phyloP scores from a whole-genome alignment of 2,888 invertebrate species.

The Sinotaia quadrata region DNA sequence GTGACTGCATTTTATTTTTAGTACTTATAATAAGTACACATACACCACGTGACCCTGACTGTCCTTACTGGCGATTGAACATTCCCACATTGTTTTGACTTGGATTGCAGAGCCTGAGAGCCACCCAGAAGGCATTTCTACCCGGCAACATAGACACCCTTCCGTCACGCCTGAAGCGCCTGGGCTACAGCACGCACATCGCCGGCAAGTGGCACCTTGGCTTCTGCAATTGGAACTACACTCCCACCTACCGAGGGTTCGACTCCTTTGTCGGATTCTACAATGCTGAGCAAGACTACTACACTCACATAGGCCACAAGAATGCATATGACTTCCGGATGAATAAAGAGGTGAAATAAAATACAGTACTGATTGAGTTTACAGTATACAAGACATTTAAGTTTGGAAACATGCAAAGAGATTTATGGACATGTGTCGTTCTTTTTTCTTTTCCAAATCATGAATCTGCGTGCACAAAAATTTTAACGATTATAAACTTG shows the following conservation, averaged over 20 bases:
- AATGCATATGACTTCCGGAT: constrained; percentile 21
- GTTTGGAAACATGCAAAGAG: no score
- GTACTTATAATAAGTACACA: no score
- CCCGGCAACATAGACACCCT: constrained; percentile 49
- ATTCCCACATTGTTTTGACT: background rate
- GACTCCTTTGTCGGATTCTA: constrained; percentile 73
- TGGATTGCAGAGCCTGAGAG: constrained; percentile 16
- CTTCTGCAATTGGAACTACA: constrained; percentile 71
- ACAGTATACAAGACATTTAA: no score
- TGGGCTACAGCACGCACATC: constrained; percentile 59
- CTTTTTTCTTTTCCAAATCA: no score
- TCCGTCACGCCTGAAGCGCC: constrained; percentile 48
- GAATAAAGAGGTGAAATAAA: constrained; percentile 22
- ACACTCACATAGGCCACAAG: constrained; percentile 47
- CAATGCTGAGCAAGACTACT: constrained; percentile 66
- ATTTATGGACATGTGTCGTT: no score
- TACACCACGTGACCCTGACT: no score
- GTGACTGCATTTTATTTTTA: no score
- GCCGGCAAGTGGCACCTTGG: constrained; percentile 73
- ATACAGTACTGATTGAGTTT: no score
- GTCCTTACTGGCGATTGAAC: no score
- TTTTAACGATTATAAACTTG: no score
- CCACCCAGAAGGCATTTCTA: constrained; percentile 32
- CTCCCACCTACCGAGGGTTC: constrained; percentile 72
- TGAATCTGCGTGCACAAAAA: no score